Percentiles rank a stretch among this genome's conserved stretches.
Evolutionary conservation across 2,113 vertebrate species (phyloP).

Genomic region (Cinclus cinclus): DNA sequence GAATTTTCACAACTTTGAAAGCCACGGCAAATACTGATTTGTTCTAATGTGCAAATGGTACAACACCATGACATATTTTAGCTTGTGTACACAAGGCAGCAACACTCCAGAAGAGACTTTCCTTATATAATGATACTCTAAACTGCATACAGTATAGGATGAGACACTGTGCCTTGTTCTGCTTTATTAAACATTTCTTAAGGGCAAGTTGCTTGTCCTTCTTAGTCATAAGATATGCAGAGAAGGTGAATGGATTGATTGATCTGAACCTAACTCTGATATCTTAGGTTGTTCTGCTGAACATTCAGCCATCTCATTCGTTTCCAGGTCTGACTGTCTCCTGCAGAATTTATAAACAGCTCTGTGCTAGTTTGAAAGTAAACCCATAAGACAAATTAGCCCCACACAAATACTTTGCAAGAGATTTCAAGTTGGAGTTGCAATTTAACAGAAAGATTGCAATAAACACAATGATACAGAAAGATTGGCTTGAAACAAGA

Average conservation of each 20-base stretch:
- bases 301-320: neutral
- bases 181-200: neutral
- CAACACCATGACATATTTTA: neutral
- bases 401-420: neutral
- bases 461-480: neutral
- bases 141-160: neutral
- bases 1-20: neutral
- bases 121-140: neutral
- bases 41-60: neutral
- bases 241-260: neutral
- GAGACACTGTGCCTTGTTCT: neutral
- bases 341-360: neutral
- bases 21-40: neutral
- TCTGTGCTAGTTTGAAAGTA: neutral
- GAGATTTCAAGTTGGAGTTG: neutral
- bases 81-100: neutral
- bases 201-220: neutral
- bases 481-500: neutral
- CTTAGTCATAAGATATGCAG: neutral
- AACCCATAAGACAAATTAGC: neutral
- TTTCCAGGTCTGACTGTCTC: neutral
- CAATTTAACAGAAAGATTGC: neutral
- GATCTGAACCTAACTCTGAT: neutral
- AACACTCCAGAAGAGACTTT: neutral
- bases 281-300: neutral